phyloP scores from a whole-genome alignment of 2,888 invertebrate species.

The Teleiodes luculella region DNA sequence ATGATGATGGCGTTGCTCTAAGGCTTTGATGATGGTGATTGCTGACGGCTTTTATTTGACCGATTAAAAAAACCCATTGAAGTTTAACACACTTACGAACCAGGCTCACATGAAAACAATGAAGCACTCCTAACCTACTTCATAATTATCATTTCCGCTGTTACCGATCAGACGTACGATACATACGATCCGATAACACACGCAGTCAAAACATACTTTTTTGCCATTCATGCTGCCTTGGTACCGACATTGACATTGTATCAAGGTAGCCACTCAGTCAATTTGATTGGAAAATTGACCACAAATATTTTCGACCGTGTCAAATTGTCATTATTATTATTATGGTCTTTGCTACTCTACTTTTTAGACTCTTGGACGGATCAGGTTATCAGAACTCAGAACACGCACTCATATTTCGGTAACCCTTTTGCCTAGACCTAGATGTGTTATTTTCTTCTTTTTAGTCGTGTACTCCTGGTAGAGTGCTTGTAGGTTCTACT shows the following conservation, averaged over 20 bases:
- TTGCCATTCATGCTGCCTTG: slow-evolving; percentile 33
- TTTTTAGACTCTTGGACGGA: neutral
- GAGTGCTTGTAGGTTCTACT: too few relatives aligned
- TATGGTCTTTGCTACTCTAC: slow-evolving; percentile 12
- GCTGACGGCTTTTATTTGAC: too few relatives aligned
- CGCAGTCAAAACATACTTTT: slow-evolving; percentile 30
- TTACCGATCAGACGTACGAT: slow-evolving; percentile 7
- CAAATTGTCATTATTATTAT: neutral
- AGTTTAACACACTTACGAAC: neutral
- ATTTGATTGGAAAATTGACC: slow-evolving; percentile 36
- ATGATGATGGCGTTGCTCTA: too few relatives aligned
- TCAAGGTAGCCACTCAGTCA: slow-evolving; percentile 23
- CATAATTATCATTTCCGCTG: neutral
- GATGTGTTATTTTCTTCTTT: too few relatives aligned
- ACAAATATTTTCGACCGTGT: slow-evolving; percentile 31
- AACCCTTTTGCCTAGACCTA: too few relatives aligned
- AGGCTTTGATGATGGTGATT: too few relatives aligned
- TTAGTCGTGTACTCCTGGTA: too few relatives aligned
- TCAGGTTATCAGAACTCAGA: too few relatives aligned
- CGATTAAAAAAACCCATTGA: too few relatives aligned
- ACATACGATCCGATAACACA: slow-evolving; percentile 10
- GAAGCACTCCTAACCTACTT: slow-evolving; percentile 1
- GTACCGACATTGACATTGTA: slow-evolving; percentile 35
- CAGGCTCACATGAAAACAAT: neutral
- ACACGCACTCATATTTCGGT: too few relatives aligned